Evolutionary conservation across 2,113 vertebrate species (phyloP), one percentile per base, ranked within the genome.

Genomic region (Pogona vitticeps): DNA sequence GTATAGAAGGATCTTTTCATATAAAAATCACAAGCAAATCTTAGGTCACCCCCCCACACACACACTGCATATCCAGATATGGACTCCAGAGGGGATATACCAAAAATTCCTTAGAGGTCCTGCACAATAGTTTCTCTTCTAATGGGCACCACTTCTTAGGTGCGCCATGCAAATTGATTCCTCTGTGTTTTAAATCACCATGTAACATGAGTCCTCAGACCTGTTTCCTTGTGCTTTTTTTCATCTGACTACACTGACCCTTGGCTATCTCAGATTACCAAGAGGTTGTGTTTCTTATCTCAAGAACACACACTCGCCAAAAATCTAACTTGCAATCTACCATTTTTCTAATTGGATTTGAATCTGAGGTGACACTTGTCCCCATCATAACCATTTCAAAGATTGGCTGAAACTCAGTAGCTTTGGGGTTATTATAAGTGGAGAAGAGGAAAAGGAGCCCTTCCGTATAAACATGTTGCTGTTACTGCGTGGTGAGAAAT

Each of bases 401-500:
- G 46, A 36, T 68, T 56, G 26, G 33, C 61, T 63, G 7, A 28
- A 73, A 14, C 42, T 20, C 67, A n/a, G 1, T 72, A 61, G 68
- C 52, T 36, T 63, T 67, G 84, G 76, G 86, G 80, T 26, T 89
- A 26, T 52, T 86, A 86, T 21, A 90, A 70, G 58, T 2, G 18
- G 0, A 52, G 36, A 18, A 80, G 26, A 80, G 86, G 86, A 90
- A 6, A 76, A 26, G 46, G 0, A 13, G 0, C 0, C 26, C 70
- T 86, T n/a, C 56, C 73, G n/a, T 72, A 46, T 63, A 72, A 89
- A 87, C 6, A 3, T 3, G 61, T 21, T 18, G 23, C 40, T 78
- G 2, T 28, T 78, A 71, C 58, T 70, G 0, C 13, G 78, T 76
- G 15, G 58, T 89, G 88, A 92, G 87, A 92, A 91, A 89, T 38